Percentiles rank a stretch among this genome's conserved stretches.
phyloP scores from a whole-genome alignment of 2,797 vertebrate genomes.

The Pseudomugil gertrudae region DNA sequence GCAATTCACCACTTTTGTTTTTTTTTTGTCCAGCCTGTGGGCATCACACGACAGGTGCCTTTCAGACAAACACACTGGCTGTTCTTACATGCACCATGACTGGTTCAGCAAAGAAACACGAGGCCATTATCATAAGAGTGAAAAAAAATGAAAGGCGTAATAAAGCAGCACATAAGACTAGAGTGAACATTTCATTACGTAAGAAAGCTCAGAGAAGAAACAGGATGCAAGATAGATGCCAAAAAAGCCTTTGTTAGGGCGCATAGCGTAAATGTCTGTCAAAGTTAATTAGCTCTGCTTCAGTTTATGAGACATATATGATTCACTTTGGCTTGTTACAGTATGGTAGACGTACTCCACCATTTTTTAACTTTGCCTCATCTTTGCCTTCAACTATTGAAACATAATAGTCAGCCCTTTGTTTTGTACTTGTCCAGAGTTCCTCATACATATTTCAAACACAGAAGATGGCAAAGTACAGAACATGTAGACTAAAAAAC shows the following conservation, averaged over 20 bases:
- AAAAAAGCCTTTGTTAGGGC: background rate
- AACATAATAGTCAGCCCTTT: background rate
- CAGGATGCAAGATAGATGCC: background rate
- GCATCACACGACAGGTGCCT: too few relatives aligned
- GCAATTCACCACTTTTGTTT: too few relatives aligned
- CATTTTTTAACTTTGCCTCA: background rate
- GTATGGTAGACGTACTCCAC: background rate
- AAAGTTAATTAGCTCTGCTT: too few relatives aligned
- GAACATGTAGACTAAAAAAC: slow-evolving; percentile 41
- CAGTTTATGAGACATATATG: background rate
- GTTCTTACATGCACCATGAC: too few relatives aligned
- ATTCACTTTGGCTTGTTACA: background rate
- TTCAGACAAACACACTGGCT: too few relatives aligned
- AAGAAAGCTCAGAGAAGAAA: background rate
- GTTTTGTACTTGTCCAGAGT: slow-evolving; percentile 30
- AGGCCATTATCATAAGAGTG: too few relatives aligned
- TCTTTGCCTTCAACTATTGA: background rate
- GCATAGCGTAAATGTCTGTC: background rate
- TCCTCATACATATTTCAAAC: slow-evolving; percentile 34
- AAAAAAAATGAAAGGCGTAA: too few relatives aligned
- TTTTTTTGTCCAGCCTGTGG: too few relatives aligned
- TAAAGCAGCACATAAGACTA: background rate
- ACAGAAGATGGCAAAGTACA: slow-evolving; percentile 12
- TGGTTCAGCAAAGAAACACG: too few relatives aligned
- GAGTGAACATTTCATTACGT: background rate